phyloP scores from a whole-genome alignment of 2,113 vertebrate genomes.

The Rafetus swinhoei region DNA sequence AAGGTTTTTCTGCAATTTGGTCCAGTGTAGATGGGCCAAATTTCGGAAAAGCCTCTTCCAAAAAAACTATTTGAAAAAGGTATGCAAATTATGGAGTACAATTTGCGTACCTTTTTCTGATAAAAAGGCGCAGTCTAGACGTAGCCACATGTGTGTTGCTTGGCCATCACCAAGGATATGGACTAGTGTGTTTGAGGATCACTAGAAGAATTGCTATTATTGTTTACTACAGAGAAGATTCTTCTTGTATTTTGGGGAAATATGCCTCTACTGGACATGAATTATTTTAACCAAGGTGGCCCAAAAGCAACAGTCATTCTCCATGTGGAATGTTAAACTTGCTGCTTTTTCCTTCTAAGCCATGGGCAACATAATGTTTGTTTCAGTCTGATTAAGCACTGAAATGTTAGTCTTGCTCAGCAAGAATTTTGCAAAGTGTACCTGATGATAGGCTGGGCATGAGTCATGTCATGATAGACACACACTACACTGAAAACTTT shows the following conservation, averaged over 20 bases:
- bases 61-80: too few relatives aligned
- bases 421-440: conserved; percentile 7
- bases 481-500: not conserved
- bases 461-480: not conserved
- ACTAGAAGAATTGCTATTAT: not conserved
- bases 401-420: conserved; percentile 37
- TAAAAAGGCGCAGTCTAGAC: too few relatives aligned
- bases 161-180: not conserved
- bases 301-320: not conserved
- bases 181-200: not conserved
- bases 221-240: not conserved
- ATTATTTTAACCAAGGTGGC: not conserved
- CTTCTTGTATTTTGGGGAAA: not conserved
- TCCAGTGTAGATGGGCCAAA: too few relatives aligned
- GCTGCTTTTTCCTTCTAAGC: not conserved
- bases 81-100: too few relatives aligned
- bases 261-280: not conserved
- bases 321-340: not conserved
- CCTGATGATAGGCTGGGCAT: not conserved
- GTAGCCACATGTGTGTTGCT: not conserved
- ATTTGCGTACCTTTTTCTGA: too few relatives aligned
- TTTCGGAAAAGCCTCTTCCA: too few relatives aligned
- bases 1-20: too few relatives aligned
- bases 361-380: not conserved
- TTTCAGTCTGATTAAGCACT: conserved; percentile 30